phyloP scores from a whole-genome alignment of 2,113 vertebrate genomes.

The Stegostoma tigrinum region DNA sequence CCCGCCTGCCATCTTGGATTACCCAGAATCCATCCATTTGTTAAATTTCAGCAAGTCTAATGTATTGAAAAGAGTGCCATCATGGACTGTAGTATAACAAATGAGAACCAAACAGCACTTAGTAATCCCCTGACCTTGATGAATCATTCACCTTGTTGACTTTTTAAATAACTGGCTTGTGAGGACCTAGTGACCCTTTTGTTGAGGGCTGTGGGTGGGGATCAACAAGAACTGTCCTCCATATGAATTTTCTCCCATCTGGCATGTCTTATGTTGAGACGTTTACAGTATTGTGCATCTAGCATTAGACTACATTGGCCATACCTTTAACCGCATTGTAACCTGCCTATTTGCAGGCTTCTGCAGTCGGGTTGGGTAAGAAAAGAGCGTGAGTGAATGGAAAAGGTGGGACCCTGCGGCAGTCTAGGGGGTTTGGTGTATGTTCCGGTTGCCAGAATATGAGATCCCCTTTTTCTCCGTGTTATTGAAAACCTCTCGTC shows the following conservation, averaged over 20 bases:
- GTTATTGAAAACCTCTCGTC: neutral
- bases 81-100: neutral
- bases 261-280: too few species aligned
- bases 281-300: too few species aligned
- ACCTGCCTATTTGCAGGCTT: too few species aligned
- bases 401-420: neutral
- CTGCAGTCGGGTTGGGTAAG: too few species aligned
- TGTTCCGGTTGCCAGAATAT: neutral
- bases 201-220: neutral
- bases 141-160: neutral
- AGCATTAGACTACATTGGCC: too few species aligned
- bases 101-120: neutral
- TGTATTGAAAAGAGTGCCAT: neutral
- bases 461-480: neutral
- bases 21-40: neutral
- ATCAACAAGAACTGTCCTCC: too few species aligned
- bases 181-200: neutral
- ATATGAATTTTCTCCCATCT: neutral
- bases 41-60: neutral
- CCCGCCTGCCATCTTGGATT: too few species aligned
- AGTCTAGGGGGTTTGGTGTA: neutral
- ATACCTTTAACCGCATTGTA: too few species aligned
- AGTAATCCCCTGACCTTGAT: neutral
- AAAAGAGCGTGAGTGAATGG: neutral
- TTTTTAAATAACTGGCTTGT: neutral